Evolutionary conservation across 2,113 vertebrate genomes (phyloP).

Genomic region (Siniperca chuatsi): DNA sequence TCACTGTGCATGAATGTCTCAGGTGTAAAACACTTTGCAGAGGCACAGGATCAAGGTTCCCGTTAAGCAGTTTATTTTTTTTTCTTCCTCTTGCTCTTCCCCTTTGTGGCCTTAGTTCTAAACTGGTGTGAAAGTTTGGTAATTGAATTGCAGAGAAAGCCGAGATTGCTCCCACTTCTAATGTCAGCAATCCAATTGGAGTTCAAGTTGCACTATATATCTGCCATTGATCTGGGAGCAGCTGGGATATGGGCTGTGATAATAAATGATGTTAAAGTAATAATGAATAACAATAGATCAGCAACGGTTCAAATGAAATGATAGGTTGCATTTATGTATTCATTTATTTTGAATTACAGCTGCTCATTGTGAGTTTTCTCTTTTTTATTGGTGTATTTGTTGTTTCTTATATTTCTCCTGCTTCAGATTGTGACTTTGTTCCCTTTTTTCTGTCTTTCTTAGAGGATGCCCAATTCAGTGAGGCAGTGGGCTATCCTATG

Average conservation of each 20-base stretch:
- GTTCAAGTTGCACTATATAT: slow-evolving; percentile 69
- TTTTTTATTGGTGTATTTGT: slow-evolving; percentile 29
- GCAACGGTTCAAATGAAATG: slow-evolving; percentile 61
- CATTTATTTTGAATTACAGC: slow-evolving; percentile 42
- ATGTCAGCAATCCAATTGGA: slow-evolving; percentile 75
- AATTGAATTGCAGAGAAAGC: slow-evolving; percentile 74
- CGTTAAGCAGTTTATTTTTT: slow-evolving; percentile 49
- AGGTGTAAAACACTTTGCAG: slow-evolving; percentile 54
- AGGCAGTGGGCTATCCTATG: slow-evolving; percentile 97
- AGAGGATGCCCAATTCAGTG: slow-evolving; percentile 94
- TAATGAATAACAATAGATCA: slow-evolving; percentile 42
- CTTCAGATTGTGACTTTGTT: background rate
- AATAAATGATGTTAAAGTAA: slow-evolving; percentile 62
- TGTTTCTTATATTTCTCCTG: background rate
- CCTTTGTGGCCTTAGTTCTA: slow-evolving; percentile 59
- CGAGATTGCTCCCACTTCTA: slow-evolving; percentile 72
- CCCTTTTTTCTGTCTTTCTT: slow-evolving; percentile 28
- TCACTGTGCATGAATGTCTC: slow-evolving; percentile 46
- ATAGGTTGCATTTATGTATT: slow-evolving; percentile 49
- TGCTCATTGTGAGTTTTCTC: background rate
- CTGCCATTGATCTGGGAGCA: slow-evolving; percentile 73
- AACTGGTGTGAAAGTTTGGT: slow-evolving; percentile 72
- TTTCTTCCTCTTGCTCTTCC: slow-evolving; percentile 13
- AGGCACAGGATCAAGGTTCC: slow-evolving; percentile 50
- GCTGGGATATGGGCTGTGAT: slow-evolving; percentile 60